These are phyloP conservation scores for Condylura cristata DNA, from an alignment of 2,113 vertebrate species.

Conservation along the genomic window DNA sequence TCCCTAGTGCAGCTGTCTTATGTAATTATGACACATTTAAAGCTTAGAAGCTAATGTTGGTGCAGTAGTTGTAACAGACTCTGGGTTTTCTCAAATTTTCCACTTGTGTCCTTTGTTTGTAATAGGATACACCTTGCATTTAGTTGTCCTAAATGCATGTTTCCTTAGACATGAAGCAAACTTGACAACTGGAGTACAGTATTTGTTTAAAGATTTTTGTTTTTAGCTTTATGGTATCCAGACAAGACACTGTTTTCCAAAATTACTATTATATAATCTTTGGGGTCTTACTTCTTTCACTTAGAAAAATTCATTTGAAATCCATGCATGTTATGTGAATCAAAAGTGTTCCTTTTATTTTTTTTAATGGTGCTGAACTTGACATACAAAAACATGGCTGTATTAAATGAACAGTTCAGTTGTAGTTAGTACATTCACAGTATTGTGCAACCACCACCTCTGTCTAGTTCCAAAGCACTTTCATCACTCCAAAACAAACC, in stretches of 20 bases:
- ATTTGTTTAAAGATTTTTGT: neutral
- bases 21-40: neutral
- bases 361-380: neutral
- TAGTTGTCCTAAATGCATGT: neutral
- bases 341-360: neutral
- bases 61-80: neutral
- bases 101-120: neutral
- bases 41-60: neutral
- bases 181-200: neutral
- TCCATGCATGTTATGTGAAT: neutral
- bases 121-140: neutral
- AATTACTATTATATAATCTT: neutral
- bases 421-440: neutral
- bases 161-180: conserved; percentile 12
- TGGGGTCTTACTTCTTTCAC: neutral
- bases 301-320: conserved; percentile 31
- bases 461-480: neutral
- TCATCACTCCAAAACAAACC: neutral
- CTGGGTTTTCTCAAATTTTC: neutral
- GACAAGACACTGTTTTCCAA: neutral
- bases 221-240: neutral
- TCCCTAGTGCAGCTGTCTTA: neutral
- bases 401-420: neutral
- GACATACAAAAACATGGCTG: neutral
- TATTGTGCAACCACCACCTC: neutral